Evolutionary conservation across 2,888 invertebrate genomes (phyloP).

Genomic region (Marronus borbonicus): DNA sequence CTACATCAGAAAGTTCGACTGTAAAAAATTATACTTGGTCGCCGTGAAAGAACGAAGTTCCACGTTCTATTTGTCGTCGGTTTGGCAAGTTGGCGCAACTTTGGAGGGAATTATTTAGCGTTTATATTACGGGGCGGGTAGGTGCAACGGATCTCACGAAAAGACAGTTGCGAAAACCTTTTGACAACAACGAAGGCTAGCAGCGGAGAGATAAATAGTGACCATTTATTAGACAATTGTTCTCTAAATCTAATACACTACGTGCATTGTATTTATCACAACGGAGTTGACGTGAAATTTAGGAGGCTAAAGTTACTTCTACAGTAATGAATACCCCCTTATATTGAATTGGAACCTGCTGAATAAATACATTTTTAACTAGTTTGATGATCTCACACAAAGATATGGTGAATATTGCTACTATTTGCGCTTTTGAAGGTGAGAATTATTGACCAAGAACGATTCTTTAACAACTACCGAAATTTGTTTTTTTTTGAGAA

Average conservation of each 20-base stretch:
- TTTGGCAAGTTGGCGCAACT: constrained; percentile 36
- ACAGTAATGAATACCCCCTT: neutral
- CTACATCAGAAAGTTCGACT: constrained; percentile 31
- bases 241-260: constrained; percentile 46
- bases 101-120: neutral
- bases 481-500: too few relatives aligned
- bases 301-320: constrained; percentile 2
- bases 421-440: too few relatives aligned
- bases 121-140: constrained; percentile 26
- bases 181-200: constrained; percentile 33
- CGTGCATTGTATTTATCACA: constrained; percentile 43
- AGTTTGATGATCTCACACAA: too few relatives aligned
- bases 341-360: neutral
- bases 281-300: constrained; percentile 19
- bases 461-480: too few relatives aligned
- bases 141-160: constrained; percentile 37
- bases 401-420: too few relatives aligned
- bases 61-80: constrained; percentile 6
- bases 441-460: too few relatives aligned
- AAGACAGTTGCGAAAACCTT: constrained; percentile 44
- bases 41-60: constrained; percentile 11
- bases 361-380: constrained; percentile 3
- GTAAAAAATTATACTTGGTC: constrained; percentile 32
- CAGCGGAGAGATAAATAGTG: constrained; percentile 30
- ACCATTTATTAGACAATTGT: constrained; percentile 45